These are phyloP conservation scores for Cacatua alba DNA, from an alignment of 2,113 vertebrate genomes.

Conservation along the genomic window DNA sequence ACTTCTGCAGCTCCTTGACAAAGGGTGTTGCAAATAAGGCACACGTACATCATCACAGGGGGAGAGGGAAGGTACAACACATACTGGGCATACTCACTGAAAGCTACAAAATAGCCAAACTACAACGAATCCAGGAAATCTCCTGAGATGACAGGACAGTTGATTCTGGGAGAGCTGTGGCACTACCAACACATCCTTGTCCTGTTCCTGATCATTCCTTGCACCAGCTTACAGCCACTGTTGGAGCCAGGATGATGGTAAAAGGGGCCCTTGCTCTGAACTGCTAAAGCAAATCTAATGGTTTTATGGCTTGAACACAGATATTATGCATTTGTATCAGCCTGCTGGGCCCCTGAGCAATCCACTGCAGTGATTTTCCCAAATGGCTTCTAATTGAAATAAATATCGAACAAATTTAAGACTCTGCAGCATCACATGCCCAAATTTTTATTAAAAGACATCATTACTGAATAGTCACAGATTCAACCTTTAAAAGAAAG, in stretches of 20 bases:
- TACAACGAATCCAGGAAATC: not conserved
- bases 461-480: not conserved
- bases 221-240: not conserved
- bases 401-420: not conserved
- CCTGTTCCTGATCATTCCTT: not conserved
- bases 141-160: not conserved
- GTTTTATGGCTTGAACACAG: not conserved
- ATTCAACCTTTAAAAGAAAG: not conserved
- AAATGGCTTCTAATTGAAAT: not conserved
- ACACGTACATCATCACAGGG: rapidly evolving
- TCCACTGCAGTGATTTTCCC: not conserved
- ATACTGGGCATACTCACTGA: not conserved
- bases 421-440: not conserved
- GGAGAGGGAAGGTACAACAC: not conserved
- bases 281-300: not conserved
- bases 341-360: not conserved
- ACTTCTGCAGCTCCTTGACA: not conserved
- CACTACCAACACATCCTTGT: not conserved
- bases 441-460: not conserved
- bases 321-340: not conserved
- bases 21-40: not conserved
- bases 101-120: not conserved
- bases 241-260: not conserved
- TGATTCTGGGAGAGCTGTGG: not conserved
- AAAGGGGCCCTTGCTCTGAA: not conserved